Evolutionary conservation across 2,113 vertebrate genomes (phyloP).

Genomic region (Tichodroma muraria): DNA sequence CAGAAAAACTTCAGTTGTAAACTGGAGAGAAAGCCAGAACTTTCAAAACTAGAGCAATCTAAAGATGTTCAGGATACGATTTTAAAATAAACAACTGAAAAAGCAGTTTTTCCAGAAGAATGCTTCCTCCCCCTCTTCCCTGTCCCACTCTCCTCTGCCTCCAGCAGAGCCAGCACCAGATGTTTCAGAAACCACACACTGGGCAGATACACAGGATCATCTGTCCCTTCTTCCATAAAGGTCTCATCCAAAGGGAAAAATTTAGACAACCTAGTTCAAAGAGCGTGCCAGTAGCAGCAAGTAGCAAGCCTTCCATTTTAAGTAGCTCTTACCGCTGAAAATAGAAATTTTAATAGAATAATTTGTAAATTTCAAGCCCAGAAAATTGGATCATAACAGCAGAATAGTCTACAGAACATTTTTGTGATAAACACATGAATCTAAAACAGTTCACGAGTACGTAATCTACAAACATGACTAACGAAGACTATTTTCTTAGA

Average conservation of each 20-base stretch:
- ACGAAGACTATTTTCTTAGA: background rate
- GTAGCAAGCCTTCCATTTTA: background rate
- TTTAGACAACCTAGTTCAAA: background rate
- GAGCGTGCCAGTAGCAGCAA: background rate
- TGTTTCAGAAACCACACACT: constrained; percentile 23
- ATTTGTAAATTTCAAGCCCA: background rate
- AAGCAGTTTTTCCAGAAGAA: background rate
- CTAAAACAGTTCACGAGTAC: background rate
- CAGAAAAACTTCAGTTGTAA: background rate
- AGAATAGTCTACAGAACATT: background rate
- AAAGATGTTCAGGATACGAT: background rate
- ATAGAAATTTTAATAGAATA: background rate
- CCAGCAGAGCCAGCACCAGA: constrained; percentile 18
- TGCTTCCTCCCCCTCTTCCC: background rate
- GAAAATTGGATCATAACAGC: background rate
- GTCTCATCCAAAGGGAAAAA: constrained; percentile 13
- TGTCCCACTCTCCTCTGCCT: background rate
- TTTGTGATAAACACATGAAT: background rate
- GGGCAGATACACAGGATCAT: background rate
- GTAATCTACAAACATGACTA: background rate
- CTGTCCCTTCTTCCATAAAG: background rate
- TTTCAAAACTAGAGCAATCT: background rate
- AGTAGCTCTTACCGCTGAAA: background rate
- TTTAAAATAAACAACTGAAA: background rate
- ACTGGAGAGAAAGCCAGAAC: background rate